Evolutionary conservation across 2,888 invertebrate genomes (phyloP).

Genomic region (Amphipyra tragopoginis): DNA sequence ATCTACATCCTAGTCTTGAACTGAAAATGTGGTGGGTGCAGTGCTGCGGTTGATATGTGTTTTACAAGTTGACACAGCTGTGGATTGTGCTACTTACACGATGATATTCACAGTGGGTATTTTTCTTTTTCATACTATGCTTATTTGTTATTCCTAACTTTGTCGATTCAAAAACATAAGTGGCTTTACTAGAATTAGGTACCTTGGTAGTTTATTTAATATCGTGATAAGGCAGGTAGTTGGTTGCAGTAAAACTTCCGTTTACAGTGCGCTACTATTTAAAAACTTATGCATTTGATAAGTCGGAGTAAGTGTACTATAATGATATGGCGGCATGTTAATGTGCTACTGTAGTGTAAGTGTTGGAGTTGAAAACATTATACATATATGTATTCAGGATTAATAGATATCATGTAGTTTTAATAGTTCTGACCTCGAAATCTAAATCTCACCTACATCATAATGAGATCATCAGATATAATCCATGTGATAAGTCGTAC

Average conservation of each 20-base stretch:
- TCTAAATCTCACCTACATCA: not conserved
- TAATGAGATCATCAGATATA: constrained; percentile 34
- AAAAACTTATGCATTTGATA: constrained; percentile 30
- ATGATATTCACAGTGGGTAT: constrained; percentile 78
- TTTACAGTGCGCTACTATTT: constrained; percentile 34
- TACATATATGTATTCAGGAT: not conserved
- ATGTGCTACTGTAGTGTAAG: not conserved
- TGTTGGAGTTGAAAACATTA: not conserved
- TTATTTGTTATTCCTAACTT: constrained; percentile 14
- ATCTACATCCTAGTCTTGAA: constrained; percentile 59
- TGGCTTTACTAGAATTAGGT: constrained; percentile 26
- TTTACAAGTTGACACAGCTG: constrained; percentile 66
- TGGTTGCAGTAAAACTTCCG: constrained; percentile 45
- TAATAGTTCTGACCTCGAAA: not conserved
- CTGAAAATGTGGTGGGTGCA: constrained; percentile 80
- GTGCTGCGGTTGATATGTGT: constrained; percentile 70
- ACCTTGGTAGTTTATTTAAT: constrained; percentile 37
- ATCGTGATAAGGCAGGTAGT: constrained; percentile 54
- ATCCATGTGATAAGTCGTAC: constrained; percentile 12
- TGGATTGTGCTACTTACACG: constrained; percentile 66
- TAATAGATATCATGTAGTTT: not conserved
- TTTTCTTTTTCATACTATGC: constrained; percentile 37
- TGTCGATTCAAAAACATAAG: constrained; percentile 14
- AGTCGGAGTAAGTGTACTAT: constrained; percentile 17
- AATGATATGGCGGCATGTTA: not conserved